Evolutionary conservation across 2,113 vertebrate genomes (phyloP).

Genomic region (Psittacula cyanocephala): DNA sequence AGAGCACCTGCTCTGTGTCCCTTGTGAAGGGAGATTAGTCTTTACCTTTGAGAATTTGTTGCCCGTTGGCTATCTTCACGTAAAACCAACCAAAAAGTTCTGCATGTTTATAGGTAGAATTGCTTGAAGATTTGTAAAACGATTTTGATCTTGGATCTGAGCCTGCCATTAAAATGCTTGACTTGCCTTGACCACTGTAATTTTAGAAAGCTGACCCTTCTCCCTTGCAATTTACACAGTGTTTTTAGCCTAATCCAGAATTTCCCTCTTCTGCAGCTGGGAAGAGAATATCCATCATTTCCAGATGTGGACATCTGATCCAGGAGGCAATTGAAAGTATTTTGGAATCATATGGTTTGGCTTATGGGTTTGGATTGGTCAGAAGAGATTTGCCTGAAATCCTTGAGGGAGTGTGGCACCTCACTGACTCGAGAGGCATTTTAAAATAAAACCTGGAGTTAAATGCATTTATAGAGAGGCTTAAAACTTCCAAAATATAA

Average conservation of each 20-base stretch:
- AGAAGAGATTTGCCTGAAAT: conserved; percentile 21
- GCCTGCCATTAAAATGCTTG: conserved; percentile 37
- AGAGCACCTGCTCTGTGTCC: conserved; percentile 32
- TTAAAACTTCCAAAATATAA: conserved; percentile 54
- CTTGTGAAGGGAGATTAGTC: conserved; percentile 18
- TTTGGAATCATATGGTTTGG: conserved; percentile 33
- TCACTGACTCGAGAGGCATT: conserved; percentile 19
- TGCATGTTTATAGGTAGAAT: background rate
- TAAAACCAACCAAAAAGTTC: background rate
- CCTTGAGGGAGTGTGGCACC: background rate
- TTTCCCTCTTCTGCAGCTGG: conserved; percentile 49
- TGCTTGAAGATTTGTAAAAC: conserved; percentile 9
- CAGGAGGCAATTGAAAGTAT: conserved; percentile 43
- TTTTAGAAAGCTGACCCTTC: conserved; percentile 44
- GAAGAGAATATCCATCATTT: conserved; percentile 27
- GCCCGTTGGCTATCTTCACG: background rate
- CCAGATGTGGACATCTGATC: conserved; percentile 46
- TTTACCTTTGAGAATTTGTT: background rate
- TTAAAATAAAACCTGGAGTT: conserved; percentile 53
- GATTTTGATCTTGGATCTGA: conserved; percentile 41
- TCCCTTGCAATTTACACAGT: background rate
- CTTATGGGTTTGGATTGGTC: conserved; percentile 40
- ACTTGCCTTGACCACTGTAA: conserved; percentile 5
- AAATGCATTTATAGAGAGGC: conserved; percentile 35
- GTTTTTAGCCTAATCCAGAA: conserved; percentile 19